Conservation (phyloP, 2,113 vertebrate species). For the Dasyurus viverrinus region DNA sequence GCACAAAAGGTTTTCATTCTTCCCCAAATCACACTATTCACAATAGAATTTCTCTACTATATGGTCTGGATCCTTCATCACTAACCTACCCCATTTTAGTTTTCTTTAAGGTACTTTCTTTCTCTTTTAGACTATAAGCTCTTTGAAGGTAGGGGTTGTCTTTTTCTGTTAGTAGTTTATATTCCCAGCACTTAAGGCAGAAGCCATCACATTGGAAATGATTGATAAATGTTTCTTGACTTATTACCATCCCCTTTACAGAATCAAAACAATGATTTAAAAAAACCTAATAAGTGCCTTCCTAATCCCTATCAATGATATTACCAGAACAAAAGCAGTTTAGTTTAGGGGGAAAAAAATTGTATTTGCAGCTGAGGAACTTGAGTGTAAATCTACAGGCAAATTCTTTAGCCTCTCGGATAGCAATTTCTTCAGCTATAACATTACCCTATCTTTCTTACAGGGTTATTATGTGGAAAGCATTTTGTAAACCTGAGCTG, state of each 20-base stretch:
- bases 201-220: background rate
- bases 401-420: background rate
- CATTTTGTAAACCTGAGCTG: background rate
- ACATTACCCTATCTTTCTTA: background rate
- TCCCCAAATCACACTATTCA: background rate
- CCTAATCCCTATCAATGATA: background rate
- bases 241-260: background rate
- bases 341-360: background rate
- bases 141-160: background rate
- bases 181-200: background rate
- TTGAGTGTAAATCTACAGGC: background rate
- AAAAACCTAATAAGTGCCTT: background rate
- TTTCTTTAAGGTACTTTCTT: background rate
- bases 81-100: background rate
- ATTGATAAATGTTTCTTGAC: background rate
- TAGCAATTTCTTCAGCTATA: background rate
- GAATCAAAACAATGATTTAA: background rate
- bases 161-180: background rate
- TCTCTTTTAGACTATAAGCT: background rate
- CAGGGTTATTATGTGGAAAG: background rate
- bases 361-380: background rate
- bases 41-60: background rate
- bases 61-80: background rate
- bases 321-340: background rate
- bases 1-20: background rate